Evolutionary conservation across 2,888 invertebrate genomes (phyloP).

Genomic region (Amblyteles armatorius): DNA sequence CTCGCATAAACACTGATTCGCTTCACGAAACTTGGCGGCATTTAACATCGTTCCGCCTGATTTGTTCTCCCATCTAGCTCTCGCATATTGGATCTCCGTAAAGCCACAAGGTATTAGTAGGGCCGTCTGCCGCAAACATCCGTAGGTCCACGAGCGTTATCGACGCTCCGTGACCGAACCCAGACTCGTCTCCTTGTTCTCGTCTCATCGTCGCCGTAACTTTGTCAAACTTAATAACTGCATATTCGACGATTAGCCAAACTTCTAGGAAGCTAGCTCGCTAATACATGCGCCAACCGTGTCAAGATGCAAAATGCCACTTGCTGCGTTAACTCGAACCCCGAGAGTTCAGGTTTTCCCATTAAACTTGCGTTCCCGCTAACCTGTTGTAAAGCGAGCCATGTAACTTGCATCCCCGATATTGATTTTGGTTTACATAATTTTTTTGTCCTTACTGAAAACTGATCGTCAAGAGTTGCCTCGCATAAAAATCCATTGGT

Average conservation of each 20-base stretch:
- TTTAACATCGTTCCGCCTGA: not conserved
- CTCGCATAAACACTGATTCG: not conserved
- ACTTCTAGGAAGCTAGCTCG: not conserved
- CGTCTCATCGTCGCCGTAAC: slow-evolving; percentile 7
- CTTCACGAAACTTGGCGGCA: slow-evolving; percentile 10
- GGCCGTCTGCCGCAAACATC: not conserved
- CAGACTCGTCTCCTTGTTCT: too few species aligned
- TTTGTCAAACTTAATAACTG: slow-evolving; percentile 12
- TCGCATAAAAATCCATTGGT: slow-evolving; percentile 6
- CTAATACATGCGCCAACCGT: not conserved
- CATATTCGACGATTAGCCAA: slow-evolving; percentile 1
- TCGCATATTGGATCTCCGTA: slow-evolving; percentile 15
- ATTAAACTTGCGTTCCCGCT: not conserved
- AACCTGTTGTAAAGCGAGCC: not conserved
- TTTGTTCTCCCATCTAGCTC: not conserved
- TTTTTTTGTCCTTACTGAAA: not conserved
- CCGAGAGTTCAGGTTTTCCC: not conserved
- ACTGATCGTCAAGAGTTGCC: not conserved
- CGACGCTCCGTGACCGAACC: not conserved
- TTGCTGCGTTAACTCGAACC: not conserved
- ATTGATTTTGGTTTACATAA: not conserved
- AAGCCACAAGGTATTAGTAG: slow-evolving; percentile 2
- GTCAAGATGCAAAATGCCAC: not conserved
- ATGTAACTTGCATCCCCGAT: not conserved
- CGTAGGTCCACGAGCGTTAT: not conserved